Evolutionary conservation across 1,140 invertebrate genomes (phyloP).

Genomic region (honey bee (Apis mellifera)): Amel_HAv3.1 CM009942.2:198501-199000

Average conservation of each 20-base stretch:
- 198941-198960: neutral
- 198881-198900: neutral
- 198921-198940: neutral
- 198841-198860: neutral
- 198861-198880: neutral
- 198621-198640: slow-evolving; percentile 4
- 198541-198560: slow-evolving; percentile 44
- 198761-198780: no score
- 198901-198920: slow-evolving; percentile 4
- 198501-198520: slow-evolving; percentile 54
- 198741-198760: neutral
- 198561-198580: slow-evolving; percentile 53
- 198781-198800: no score
- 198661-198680: no score
- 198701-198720: neutral
- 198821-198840: slow-evolving; percentile 6
- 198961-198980: neutral
- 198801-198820: neutral
- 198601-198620: slow-evolving; percentile 36
- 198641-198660: slow-evolving; percentile 28
- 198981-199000: no score
- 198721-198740: slow-evolving; percentile 15
- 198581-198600: slow-evolving; percentile 47
- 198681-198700: neutral
- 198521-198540: slow-evolving; percentile 63